phyloP scores from a whole-genome alignment of 2,797 vertebrate genomes.

The Pogonophryne albipinna region DNA sequence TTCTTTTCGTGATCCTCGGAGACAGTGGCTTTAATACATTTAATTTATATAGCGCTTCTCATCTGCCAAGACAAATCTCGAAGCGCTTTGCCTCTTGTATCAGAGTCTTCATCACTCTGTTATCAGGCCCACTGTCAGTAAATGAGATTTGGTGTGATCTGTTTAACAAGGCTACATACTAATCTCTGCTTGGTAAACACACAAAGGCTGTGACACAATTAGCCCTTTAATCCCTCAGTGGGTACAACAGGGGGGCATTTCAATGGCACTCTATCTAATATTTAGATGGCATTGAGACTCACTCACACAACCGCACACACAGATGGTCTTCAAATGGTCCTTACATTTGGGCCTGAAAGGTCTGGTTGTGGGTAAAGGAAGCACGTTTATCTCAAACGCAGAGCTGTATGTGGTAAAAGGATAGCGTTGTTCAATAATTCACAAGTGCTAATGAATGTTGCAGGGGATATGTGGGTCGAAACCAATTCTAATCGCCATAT shows the following conservation, averaged over 20 bases:
- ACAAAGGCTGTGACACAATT: constrained; percentile 76
- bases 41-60: too few relatives aligned
- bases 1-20: constrained; percentile 45
- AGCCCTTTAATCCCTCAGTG: constrained; percentile 73
- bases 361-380: constrained; percentile 84
- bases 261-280: constrained; percentile 45
- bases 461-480: constrained; percentile 89
- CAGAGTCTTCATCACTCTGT: constrained; percentile 50
- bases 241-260: constrained; percentile 56
- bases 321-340: constrained; percentile 26
- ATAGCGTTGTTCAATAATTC: constrained; percentile 93
- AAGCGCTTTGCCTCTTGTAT: constrained; percentile 55
- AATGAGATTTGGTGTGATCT: constrained; percentile 74
- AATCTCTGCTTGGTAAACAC: constrained; percentile 75
- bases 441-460: constrained; percentile 92
- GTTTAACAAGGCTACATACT: constrained; percentile 72
- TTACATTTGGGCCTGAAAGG: constrained; percentile 76
- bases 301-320: not conserved
- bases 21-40: constrained; percentile 19
- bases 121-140: constrained; percentile 71
- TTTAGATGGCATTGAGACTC: constrained; percentile 48
- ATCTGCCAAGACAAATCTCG: too few relatives aligned
- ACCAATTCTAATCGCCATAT: constrained; percentile 90
- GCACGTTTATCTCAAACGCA: constrained; percentile 81
- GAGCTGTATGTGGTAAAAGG: constrained; percentile 88